A percentile compares a stretch with the other conserved stretches of the same genome.
Evolutionary conservation across 2,888 invertebrate genomes (phyloP).

Genomic region (Dorcus parallelipipedus): DNA sequence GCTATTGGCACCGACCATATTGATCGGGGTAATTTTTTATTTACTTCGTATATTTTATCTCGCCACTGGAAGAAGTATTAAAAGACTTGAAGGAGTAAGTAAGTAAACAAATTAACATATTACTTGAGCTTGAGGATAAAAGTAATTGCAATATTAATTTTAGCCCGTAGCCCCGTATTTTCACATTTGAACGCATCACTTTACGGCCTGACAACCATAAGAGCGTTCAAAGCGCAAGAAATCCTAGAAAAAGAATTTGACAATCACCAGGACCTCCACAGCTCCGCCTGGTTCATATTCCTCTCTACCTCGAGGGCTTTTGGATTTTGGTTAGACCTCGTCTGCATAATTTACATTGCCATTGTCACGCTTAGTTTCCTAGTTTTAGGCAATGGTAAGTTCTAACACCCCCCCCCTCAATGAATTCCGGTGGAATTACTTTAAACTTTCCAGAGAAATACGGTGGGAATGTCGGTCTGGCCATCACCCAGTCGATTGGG

Average conservation of each 20-base stretch:
- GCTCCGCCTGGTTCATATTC: conserved; percentile 89
- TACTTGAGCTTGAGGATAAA: background rate
- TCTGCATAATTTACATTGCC: conserved; percentile 82
- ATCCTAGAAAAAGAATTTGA: conserved; percentile 78
- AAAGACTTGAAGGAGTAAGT: conserved; percentile 78
- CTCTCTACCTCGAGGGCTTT: conserved; percentile 89
- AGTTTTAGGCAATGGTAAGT: conserved; percentile 58
- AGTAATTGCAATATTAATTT: conserved; percentile 5
- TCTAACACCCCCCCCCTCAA: background rate
- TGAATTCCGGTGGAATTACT: background rate
- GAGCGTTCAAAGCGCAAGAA: conserved; percentile 81
- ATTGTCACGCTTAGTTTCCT: conserved; percentile 85
- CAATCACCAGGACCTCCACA: conserved; percentile 79
- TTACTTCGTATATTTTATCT: conserved; percentile 73
- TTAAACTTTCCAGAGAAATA: conserved; percentile 34
- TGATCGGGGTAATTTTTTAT: conserved; percentile 72
- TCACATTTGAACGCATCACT: conserved; percentile 86
- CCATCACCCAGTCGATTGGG: conserved; percentile 44
- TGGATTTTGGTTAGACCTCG: conserved; percentile 87
- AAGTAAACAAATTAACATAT: conserved; percentile 46
- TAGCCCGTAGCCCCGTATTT: conserved; percentile 83
- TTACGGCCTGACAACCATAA: conserved; percentile 86
- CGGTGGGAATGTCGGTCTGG: conserved; percentile 45
- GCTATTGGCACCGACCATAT: conserved; percentile 67
- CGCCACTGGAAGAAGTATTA: conserved; percentile 76